Conservation (phyloP, 2,888 invertebrate genomes). For the Tetrapedia diversipes region DNA sequence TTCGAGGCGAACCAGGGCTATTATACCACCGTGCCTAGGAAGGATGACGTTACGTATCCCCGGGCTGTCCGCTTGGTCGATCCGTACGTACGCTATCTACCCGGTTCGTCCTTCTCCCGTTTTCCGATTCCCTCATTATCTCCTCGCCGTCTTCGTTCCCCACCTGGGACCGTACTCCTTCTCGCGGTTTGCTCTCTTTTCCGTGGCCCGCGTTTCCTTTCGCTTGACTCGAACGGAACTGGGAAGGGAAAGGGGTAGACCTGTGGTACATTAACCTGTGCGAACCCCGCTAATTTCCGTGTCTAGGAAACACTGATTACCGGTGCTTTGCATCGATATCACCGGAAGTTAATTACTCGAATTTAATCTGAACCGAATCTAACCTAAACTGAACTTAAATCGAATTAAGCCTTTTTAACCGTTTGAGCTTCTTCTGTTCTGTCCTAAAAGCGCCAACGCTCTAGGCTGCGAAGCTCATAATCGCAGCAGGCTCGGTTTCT, state of each 20-base stretch:
- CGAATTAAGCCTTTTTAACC: no score
- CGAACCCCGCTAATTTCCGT: constrained; percentile 60
- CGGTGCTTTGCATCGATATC: background rate
- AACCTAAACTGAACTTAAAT: no score
- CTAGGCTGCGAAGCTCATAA: no score
- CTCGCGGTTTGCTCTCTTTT: background rate
- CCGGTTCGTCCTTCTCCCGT: constrained; percentile 22
- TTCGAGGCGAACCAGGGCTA: constrained; percentile 67
- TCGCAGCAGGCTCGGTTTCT: no score
- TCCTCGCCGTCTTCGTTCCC: constrained; percentile 1
- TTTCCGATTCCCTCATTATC: constrained; percentile 44
- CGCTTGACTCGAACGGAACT: constrained; percentile 46
- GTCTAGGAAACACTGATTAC: constrained; percentile 1
- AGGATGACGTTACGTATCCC: constrained; percentile 68
- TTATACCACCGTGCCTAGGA: constrained; percentile 62
- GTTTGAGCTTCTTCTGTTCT: no score
- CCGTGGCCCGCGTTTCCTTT: background rate
- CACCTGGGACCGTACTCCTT: background rate
- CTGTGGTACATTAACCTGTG: constrained; percentile 51
- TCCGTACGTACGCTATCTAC: constrained; percentile 38
- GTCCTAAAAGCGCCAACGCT: no score
- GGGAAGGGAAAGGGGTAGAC: constrained; percentile 18
- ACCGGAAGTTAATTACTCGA: background rate
- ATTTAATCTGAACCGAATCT: no score
- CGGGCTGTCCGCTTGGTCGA: constrained; percentile 55